phyloP scores from a whole-genome alignment of 2,888 invertebrate species.

The Folsomia manolachei region DNA sequence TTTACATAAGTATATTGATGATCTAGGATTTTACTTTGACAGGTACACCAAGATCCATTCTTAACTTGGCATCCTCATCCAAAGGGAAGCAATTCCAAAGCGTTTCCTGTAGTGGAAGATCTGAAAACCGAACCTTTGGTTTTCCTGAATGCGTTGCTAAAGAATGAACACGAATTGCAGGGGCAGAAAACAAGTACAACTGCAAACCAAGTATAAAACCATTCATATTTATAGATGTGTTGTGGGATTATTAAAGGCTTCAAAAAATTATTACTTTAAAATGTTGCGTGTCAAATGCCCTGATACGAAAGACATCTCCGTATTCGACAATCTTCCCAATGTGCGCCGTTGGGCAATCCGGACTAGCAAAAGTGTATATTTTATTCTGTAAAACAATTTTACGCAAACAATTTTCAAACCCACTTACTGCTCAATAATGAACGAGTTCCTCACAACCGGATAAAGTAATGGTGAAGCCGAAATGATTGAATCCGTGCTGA shows the following conservation, averaged over 20 bases:
- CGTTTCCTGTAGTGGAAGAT: conserved; percentile 41
- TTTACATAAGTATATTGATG: background rate
- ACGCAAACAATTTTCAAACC: too few species aligned
- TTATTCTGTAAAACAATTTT: too few species aligned
- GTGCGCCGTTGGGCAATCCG: background rate
- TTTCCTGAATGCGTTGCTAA: conserved; percentile 41
- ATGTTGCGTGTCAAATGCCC: conserved; percentile 42
- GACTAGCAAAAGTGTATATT: conserved; percentile 14
- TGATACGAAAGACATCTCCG: conserved; percentile 45
- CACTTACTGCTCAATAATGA: conserved; percentile 44
- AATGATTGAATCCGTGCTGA: conserved; percentile 45
- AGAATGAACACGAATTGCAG: conserved; percentile 41
- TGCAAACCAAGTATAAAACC: too few species aligned
- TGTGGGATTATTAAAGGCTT: background rate
- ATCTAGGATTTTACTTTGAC: conserved; percentile 35
- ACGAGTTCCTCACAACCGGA: conserved; percentile 47
- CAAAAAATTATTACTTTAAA: conserved; percentile 26
- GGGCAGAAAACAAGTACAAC: conserved; percentile 45
- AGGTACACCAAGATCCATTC: conserved; percentile 43
- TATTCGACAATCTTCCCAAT: conserved; percentile 29
- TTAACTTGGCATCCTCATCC: conserved; percentile 27
- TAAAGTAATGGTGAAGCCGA: conserved; percentile 43
- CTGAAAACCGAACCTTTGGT: conserved; percentile 46
- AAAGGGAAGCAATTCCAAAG: conserved; percentile 43
- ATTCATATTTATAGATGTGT: background rate